These are phyloP conservation scores for Temnothorax ravouxi DNA, from an alignment of 2,888 invertebrate genomes.

Conservation along the genomic window DNA sequence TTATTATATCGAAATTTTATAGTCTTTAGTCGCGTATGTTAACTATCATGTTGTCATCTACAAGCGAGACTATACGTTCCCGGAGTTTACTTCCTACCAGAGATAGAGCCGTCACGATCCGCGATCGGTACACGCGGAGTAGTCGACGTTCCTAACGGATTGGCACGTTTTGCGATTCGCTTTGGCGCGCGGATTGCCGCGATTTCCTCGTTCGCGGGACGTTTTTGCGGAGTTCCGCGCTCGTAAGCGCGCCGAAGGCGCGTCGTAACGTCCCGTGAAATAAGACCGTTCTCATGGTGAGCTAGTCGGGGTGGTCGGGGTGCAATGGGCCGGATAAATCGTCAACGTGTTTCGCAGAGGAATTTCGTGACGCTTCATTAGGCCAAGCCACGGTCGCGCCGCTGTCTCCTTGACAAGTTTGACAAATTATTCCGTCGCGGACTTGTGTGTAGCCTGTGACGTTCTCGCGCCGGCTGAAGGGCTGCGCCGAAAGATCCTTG, in stretches of 20 bases:
- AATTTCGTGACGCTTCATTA: slow-evolving; percentile 86
- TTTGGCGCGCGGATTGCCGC: slow-evolving; percentile 50
- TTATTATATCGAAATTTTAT: not conserved
- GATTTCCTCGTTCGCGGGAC: slow-evolving; percentile 45
- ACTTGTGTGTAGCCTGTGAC: slow-evolving; percentile 45
- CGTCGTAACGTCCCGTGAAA: slow-evolving; percentile 70
- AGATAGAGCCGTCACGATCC: slow-evolving; percentile 57
- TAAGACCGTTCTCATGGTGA: slow-evolving; percentile 76
- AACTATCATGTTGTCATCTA: not conserved
- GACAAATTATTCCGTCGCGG: slow-evolving; percentile 82
- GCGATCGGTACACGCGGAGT: slow-evolving; percentile 33
- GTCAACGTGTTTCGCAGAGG: slow-evolving; percentile 83
- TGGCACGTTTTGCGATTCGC: slow-evolving; percentile 61
- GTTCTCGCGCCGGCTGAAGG: slow-evolving; percentile 56
- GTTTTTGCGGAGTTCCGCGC: slow-evolving; percentile 45
- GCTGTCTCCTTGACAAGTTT: slow-evolving; percentile 83
- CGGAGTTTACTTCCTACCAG: slow-evolving; percentile 24
- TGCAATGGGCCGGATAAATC: slow-evolving; percentile 84
- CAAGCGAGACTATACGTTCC: slow-evolving; percentile 16
- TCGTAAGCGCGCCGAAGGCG: slow-evolving; percentile 59
- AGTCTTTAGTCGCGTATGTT: not conserved
- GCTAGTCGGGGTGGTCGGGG: slow-evolving; percentile 71
- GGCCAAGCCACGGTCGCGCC: slow-evolving; percentile 73
- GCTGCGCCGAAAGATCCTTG: slow-evolving; percentile 59
- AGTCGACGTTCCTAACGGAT: slow-evolving; percentile 23